Percentiles rank a stretch among this genome's conserved stretches.
phyloP scores from a whole-genome alignment of 92 coral and sea anemone genomes.

The Meandrina meandrites region DNA sequence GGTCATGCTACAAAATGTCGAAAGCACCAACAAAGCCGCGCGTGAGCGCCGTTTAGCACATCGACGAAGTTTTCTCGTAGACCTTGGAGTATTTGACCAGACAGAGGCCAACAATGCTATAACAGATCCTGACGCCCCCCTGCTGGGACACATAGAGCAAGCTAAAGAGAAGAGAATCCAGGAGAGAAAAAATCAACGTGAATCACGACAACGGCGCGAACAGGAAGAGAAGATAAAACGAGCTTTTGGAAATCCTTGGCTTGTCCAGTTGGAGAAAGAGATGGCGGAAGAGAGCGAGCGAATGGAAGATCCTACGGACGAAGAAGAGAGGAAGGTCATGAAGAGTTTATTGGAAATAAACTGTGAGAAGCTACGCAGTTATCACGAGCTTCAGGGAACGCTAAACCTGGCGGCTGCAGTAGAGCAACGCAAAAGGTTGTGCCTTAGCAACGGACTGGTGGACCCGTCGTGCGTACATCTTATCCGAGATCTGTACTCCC shows the following conservation, averaged over 20 bases:
- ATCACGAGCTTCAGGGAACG: background rate
- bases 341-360: background rate
- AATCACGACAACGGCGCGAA: background rate
- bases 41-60: no score
- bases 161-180: background rate
- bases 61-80: no score
- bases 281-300: background rate
- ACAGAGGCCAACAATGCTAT: no score
- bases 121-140: no score
- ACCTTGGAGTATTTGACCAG: no score
- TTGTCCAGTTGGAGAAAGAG: background rate
- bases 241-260: background rate
- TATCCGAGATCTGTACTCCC: constrained; percentile 5
- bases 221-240: background rate
- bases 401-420: background rate
- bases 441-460: background rate
- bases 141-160: background rate
- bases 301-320: background rate
- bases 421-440: background rate
- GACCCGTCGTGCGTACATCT: background rate
- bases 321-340: background rate
- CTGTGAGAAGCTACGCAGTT: background rate
- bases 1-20: no score
- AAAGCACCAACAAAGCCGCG: no score
- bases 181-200: background rate